Base-by-base conservation (phyloP, 2,797 vertebrate species). In the Aselliscus stoliczkanus region DNA sequence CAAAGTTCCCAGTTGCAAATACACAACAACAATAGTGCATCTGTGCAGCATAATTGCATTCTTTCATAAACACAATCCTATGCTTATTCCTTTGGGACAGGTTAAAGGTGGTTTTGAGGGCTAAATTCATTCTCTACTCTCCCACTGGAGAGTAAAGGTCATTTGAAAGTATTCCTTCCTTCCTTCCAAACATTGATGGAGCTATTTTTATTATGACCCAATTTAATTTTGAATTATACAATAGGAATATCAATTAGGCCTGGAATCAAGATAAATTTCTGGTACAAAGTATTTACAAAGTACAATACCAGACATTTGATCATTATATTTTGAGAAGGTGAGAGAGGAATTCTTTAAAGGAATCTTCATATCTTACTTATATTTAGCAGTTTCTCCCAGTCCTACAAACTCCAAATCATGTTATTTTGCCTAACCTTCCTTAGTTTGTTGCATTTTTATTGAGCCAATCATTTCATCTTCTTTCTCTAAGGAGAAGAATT, bases 21-120 rank as follows among this genome's bases (percentile, higher is more conserved):
- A 42, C n/a, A 47, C 5, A 79, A 80, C 96, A 94, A 97, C 94
- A 97, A 97, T 96, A 93, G 95, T 91, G 95, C 93, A 98, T 70
- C 77, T 98, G 65, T 60, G 95, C n/a, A 95, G 95, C 79, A 96
- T 83, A 80, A 62, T 95, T 95, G 18, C 25, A 20, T 31, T 73
- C 34, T 72, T 85, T 13, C 4, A 69, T 6, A 64, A 31, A 18
- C 2, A 37, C 3, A 70, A 29, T 21, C 50, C 0, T 15, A 37
- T 37, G 64, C 2, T 94, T 1, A 0, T 64, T 94, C 1, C 10
- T 96, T 69, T 85, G 15, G 0, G 39, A 65, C 31, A 25, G 69
- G 47, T 47, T 93, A 85, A 60, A 65, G 0, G 3, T 23, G 7
- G 2, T 42, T 3, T 80, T 31, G 77, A 76, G n/a, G 29, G 18